phyloP scores from a whole-genome alignment of 1,140 invertebrate genomes.

The Drosophila ficusphila region DNA sequence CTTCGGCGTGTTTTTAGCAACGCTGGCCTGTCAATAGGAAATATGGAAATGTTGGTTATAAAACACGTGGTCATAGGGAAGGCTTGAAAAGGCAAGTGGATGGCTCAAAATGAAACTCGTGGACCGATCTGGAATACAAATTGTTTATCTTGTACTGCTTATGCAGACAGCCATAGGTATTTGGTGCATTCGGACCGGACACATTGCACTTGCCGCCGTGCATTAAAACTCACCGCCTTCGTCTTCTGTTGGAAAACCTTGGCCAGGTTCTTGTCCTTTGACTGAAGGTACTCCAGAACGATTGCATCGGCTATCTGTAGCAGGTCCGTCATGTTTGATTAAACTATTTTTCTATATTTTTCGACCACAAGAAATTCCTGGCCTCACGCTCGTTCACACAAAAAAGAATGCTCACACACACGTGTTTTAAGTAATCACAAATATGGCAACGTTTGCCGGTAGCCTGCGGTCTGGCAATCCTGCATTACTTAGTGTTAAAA shows the following conservation, averaged over 20 bases:
- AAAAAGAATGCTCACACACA: constrained; percentile 58
- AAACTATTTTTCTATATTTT: constrained; percentile 17
- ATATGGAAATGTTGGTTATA: constrained; percentile 45
- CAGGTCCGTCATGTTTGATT: constrained; percentile 52
- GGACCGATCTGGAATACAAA: not conserved
- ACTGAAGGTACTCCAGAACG: constrained; percentile 86
- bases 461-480: not conserved
- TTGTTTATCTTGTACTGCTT: not conserved
- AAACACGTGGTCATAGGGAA: constrained; percentile 50
- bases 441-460: not conserved
- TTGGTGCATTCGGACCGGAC: not conserved
- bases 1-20: constrained; percentile 85
- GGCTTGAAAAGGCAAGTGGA: no score
- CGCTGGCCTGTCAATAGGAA: constrained; percentile 38
- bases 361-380: constrained; percentile 10
- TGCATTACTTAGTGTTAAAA: not conserved
- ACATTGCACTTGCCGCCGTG: constrained; percentile 38
- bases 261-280: constrained; percentile 86
- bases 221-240: constrained; percentile 85
- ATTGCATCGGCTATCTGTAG: constrained; percentile 79
- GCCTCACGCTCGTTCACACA: constrained; percentile 40
- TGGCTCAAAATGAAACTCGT: not conserved
- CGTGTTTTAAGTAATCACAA: constrained; percentile 36
- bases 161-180: not conserved
- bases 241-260: constrained; percentile 87